A percentile compares a stretch with the other conserved stretches of the same genome.
Evolutionary conservation across 2,113 vertebrate genomes (phyloP).

Genomic region (Ammodramus savannarum): DNA sequence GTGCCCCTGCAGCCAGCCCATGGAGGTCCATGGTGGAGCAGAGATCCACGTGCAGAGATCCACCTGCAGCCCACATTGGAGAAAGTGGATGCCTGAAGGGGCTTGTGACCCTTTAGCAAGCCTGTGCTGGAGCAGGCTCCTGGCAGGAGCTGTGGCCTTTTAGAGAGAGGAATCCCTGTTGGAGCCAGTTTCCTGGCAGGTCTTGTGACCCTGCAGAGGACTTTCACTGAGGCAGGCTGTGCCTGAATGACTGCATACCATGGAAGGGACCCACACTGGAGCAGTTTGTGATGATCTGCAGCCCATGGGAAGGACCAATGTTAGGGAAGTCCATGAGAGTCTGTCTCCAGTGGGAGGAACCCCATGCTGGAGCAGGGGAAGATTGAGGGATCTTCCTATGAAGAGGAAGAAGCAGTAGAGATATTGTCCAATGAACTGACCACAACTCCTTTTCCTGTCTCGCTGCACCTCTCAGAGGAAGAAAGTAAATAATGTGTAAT

Average conservation of each 20-base stretch:
- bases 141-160: not conserved
- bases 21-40: not conserved
- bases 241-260: not conserved
- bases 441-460: accelerated
- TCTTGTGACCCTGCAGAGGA: no score
- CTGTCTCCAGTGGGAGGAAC: not conserved
- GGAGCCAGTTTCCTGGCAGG: not conserved
- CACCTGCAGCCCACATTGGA: not conserved
- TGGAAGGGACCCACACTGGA: not conserved
- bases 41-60: not conserved
- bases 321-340: accelerated
- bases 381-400: no score
- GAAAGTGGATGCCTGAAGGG: not conserved
- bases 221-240: no score
- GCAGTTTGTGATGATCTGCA: not conserved
- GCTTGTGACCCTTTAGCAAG: not conserved
- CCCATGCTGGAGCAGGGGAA: not conserved
- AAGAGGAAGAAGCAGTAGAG: not conserved
- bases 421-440: accelerated
- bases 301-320: not conserved
- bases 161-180: not conserved
- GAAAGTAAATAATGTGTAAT: not conserved
- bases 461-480: not conserved
- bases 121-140: not conserved
- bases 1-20: not conserved